These are phyloP conservation scores for Tyto alba DNA, from an alignment of 2,113 vertebrate genomes.

Conservation along the genomic window DNA sequence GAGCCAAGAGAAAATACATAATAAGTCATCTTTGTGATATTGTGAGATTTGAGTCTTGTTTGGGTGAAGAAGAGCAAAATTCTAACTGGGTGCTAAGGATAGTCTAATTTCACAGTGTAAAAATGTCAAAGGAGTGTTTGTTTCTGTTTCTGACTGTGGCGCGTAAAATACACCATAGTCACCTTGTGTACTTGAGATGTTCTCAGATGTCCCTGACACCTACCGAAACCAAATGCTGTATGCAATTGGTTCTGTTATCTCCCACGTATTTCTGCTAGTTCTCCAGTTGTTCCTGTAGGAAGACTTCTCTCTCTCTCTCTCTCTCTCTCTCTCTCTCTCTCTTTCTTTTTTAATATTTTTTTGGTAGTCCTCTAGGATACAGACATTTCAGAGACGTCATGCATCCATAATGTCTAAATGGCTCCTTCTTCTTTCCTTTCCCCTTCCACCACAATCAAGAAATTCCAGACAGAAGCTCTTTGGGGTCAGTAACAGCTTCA, in stretches of 20 bases:
- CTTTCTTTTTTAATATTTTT: too few relatives aligned
- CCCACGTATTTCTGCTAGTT: neutral
- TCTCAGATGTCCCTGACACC: neutral
- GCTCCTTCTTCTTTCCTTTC: conserved; percentile 23
- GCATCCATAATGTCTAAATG: conserved; percentile 2
- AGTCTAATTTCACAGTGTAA: neutral
- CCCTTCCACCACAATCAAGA: neutral
- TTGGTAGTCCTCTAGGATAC: neutral
- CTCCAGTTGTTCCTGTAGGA: neutral
- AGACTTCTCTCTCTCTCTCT: too few relatives aligned
- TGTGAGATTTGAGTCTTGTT: neutral
- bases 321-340: too few relatives aligned
- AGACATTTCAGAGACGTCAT: neutral
- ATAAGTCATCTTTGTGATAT: accelerated
- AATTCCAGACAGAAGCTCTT: conserved; percentile 30
- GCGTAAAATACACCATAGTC: neutral
- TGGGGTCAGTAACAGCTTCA: conserved; percentile 40
- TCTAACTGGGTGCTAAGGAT: neutral
- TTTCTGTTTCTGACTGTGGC: neutral
- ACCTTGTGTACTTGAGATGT: neutral
- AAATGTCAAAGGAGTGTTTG: neutral
- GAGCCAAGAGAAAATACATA: neutral
- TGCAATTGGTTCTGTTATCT: neutral
- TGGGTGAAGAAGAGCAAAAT: neutral
- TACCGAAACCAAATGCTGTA: neutral